These are phyloP conservation scores for Papio anubis DNA, from an alignment of 2,113 vertebrate species.

Conservation along the genomic window DNA sequence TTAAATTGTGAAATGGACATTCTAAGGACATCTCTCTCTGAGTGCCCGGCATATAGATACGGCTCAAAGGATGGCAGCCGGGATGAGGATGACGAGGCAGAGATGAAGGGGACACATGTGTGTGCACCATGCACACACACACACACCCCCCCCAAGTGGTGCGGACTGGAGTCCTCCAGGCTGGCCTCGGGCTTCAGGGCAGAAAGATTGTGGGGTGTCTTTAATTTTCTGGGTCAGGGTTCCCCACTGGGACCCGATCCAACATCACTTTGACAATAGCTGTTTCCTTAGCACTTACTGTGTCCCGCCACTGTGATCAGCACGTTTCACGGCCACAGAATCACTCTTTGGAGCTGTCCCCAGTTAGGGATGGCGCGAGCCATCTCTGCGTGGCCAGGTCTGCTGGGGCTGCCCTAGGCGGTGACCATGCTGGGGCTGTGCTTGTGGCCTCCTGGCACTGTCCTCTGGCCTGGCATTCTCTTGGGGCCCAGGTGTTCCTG, in stretches of 20 bases:
- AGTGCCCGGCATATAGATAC: neutral
- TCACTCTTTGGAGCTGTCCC: fast-evolving
- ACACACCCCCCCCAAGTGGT: neutral
- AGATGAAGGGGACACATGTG: neutral
- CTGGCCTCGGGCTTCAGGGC: neutral
- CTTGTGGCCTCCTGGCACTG: neutral
- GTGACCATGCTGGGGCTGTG: neutral
- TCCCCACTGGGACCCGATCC: neutral
- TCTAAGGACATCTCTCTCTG: neutral
- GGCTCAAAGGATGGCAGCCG: neutral
- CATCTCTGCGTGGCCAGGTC: neutral
- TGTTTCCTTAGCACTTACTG: fast-evolving
- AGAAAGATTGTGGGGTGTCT: neutral
- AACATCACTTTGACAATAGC: fast-evolving
- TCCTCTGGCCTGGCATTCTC: neutral
- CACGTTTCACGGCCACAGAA: neutral
- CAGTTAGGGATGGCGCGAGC: neutral
- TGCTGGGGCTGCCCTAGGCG: no score
- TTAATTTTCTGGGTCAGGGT: neutral
- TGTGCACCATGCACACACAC: neutral
- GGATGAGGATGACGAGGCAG: neutral
- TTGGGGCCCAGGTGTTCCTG: neutral
- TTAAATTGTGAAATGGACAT: no score
- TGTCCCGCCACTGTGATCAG: fast-evolving
- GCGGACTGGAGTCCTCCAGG: neutral